Percentiles rank a stretch among this genome's conserved stretches.
Evolutionary conservation across 2,797 vertebrate species (phyloP).

Genomic region (Diplodus puntazzo): DNA sequence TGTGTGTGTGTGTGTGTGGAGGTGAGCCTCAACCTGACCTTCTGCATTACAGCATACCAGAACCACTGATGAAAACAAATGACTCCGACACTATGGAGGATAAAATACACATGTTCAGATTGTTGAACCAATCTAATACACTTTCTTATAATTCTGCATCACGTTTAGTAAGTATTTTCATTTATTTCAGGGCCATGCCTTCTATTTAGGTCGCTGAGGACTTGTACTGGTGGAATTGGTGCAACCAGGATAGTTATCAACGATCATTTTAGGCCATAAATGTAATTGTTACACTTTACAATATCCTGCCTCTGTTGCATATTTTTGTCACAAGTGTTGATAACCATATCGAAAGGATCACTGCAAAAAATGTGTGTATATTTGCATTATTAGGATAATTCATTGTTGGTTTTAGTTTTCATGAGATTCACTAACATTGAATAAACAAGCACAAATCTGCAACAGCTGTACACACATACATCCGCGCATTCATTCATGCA

Average conservation of each 20-base stretch:
- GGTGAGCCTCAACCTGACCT: conserved; percentile 55
- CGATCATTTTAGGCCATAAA: background rate
- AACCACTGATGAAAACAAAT: conserved; percentile 41
- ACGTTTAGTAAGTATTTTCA: background rate
- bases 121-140: background rate
- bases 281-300: too few species aligned
- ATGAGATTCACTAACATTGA: background rate
- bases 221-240: background rate
- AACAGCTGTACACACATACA: too few species aligned
- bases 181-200: background rate
- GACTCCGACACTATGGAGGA: background rate
- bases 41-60: conserved; percentile 40
- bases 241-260: too few species aligned
- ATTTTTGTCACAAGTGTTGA: too few species aligned
- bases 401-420: background rate
- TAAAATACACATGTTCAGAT: background rate
- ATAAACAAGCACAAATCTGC: too few species aligned
- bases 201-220: background rate
- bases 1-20: conserved; percentile 26
- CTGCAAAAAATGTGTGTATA: too few species aligned
- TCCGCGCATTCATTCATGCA: too few species aligned
- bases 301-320: too few species aligned
- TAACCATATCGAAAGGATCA: too few species aligned
- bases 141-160: background rate
- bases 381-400: too few species aligned